Base-by-base conservation (phyloP, 2,113 vertebrate genomes). In the Gnathonemus echidnorhynchus region DNA sequence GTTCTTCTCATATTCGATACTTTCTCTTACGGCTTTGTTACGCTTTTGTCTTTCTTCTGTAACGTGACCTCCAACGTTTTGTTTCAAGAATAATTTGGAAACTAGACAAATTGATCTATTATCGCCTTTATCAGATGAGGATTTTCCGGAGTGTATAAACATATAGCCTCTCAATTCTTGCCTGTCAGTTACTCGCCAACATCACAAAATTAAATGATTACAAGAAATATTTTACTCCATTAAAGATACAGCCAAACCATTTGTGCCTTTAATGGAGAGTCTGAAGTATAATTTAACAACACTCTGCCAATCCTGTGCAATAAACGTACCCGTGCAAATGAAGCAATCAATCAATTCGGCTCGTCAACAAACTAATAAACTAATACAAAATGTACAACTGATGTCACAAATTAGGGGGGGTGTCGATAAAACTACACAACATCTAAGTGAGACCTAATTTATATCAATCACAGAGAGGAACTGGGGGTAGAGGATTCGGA, bases 71-170 rank as follows among this genome's bases (percentile, higher is more conserved):
- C 13, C 5, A 1, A 77, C 5, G 31, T 77, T 35, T 42, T 5
- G 45, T 48, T 85, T 85, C 39, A 85, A 48, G 45, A 85, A 19
- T 80, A 19, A 80, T 42, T 80, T 46, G 45, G 24, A 85, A 85
- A 42, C 45, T 3, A 48, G 19, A 87, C 48, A 87, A 53, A 52
- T 52, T n/a, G 5, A 17, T 52, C 13, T 46, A 21, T 45, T 48
- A 24, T 3, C n/a, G n/a, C 46, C 49, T 87, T 87, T 87, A 35
- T 87, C 48, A 31, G 85, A 87, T 17, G 46, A 53, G 45, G n/a
- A n/a, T 52, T 87, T 90, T 93, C 85, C 89, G 56, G 91, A 91
- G 91, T 89, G 88, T 89, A 93, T 90, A 48, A 62, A 53, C 46
- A 90, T 31, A 52, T 24, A 45, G 15, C 35, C 42, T 91, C 58